Evolutionary conservation across 2,888 invertebrate species (phyloP).

Genomic region (Girardia tigrina): DNA sequence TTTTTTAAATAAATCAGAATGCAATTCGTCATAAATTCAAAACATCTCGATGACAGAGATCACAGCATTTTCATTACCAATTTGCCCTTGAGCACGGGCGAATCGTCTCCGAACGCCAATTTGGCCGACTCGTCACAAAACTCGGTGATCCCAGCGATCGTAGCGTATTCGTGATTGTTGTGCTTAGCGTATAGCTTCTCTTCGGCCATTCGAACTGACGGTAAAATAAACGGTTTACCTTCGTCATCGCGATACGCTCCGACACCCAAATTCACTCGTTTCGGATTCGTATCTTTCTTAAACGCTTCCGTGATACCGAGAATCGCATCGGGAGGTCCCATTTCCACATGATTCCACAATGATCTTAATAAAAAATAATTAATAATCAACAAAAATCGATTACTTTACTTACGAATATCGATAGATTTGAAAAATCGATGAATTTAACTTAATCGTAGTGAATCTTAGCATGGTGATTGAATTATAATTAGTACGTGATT

Average conservation of each 20-base stretch:
- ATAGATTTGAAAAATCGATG: not conserved
- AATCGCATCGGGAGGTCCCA: conserved; percentile 96
- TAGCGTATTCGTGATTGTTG: conserved; percentile 63
- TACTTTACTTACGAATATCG: not conserved
- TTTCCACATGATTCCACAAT: conserved; percentile 60
- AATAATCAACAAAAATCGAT: too few species aligned
- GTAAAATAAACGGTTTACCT: conserved; percentile 84
- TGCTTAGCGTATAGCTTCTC: conserved; percentile 53
- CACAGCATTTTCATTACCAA: conserved; percentile 54
- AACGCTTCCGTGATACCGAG: conserved; percentile 90
- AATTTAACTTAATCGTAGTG: not conserved
- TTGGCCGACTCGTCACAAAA: conserved; percentile 71
- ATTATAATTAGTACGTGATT: not conserved
- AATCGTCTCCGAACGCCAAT: conserved; percentile 72
- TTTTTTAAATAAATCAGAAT: too few species aligned
- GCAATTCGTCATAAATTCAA: too few species aligned
- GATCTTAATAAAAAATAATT: conserved; percentile 39
- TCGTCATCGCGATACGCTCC: conserved; percentile 86
- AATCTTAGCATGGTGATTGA: not conserved
- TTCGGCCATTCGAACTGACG: conserved; percentile 58
- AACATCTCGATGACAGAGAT: not conserved
- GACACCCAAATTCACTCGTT: conserved; percentile 82
- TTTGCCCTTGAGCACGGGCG: conserved; percentile 59
- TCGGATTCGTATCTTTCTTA: conserved; percentile 72
- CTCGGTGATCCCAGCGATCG: conserved; percentile 70